Base-by-base conservation (phyloP, 2,888 invertebrate species). In the Holacanthella duospinosa region DNA sequence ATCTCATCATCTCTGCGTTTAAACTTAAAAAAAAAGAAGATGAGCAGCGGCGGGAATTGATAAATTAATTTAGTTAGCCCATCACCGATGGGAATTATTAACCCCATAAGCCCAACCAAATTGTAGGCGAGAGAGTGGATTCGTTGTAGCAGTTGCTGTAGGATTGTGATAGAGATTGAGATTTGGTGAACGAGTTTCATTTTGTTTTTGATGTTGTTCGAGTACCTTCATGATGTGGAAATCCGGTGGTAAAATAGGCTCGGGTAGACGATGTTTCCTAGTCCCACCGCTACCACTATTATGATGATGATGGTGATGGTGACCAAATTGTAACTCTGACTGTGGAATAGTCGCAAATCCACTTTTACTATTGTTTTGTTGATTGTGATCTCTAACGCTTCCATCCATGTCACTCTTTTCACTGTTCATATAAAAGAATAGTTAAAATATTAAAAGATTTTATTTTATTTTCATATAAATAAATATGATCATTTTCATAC, bases 401-500 rank as follows among this genome's bases (percentile, higher is more conserved):
- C 71, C 71, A 61, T 71, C 71, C 70, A 72, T 67, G 69, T 72
- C 72, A 66, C 72, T 73, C 64, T 73, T 73, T 68, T 73, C 72
- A 64, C 72, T 73, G 29, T 29, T 27, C n/a, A n/a, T n/a, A n/a
- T n/a, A n/a, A n/a, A n/a, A n/a, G n/a, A n/a, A n/a, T 43, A 64
- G 58, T 59, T 29, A 61, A 36, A 61, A 48, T 43, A 58, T 48
- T 19, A 6, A 55, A 55, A 63, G 19, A 54, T 57, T 26, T 55
- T 55, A 58, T 58, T 29, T 53, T 53, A 56, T 44, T 56, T 19
- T 78, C 48, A 19, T 9, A 36, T 9, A 6, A 16, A n/a, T n/a
- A n/a, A n/a, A n/a, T n/a, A 43, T 24, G 4, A n/a, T n/a, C n/a
- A 36, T 9, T 9, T 62, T 29, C 85, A 85, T 79, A 89, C 88